These are phyloP conservation scores for Euthynnus affinis DNA, from an alignment of 2,797 vertebrate genomes.

Conservation along the genomic window DNA sequence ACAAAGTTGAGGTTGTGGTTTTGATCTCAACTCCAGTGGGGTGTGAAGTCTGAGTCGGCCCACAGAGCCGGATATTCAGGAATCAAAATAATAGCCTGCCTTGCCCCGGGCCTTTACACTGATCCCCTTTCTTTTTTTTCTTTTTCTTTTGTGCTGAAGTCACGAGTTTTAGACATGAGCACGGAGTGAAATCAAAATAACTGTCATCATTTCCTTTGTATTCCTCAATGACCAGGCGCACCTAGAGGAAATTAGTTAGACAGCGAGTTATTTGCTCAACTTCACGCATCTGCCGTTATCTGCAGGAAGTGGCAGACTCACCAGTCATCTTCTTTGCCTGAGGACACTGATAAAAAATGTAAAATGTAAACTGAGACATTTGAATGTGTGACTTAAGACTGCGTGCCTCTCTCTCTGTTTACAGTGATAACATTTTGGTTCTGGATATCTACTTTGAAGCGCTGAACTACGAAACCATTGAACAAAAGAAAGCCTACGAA, in stretches of 20 bases:
- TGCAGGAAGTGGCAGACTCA: conserved; percentile 40
- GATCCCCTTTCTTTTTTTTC: conserved; percentile 56
- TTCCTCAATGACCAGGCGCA: conserved; percentile 54
- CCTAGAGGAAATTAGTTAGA: conserved; percentile 59
- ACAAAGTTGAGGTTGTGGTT: conserved; percentile 53
- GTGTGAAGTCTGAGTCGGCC: conserved; percentile 46
- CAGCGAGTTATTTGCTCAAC: conserved; percentile 57
- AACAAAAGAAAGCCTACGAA: conserved; percentile 99
- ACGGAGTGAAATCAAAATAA: conserved; percentile 56
- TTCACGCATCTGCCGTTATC: conserved; percentile 54
- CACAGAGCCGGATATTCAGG: conserved; percentile 59
- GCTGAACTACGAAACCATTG: conserved; percentile 98
- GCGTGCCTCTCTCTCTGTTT: conserved; percentile 49
- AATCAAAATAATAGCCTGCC: conserved; percentile 55
- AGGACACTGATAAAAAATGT: conserved; percentile 34
- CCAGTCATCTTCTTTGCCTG: conserved; percentile 36
- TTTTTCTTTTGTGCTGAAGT: conserved; percentile 27
- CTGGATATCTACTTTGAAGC: conserved; percentile 99
- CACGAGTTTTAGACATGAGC: conserved; percentile 41
- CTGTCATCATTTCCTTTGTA: conserved; percentile 57
- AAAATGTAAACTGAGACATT: conserved; percentile 25
- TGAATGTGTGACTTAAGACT: conserved; percentile 38
- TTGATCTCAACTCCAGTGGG: conserved; percentile 59
- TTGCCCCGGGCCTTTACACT: conserved; percentile 51
- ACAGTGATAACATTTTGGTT: conserved; percentile 98